Evolutionary conservation across 37 sponge, comb jelly and placozoan species (phyloP).

Genomic region (Ephydatia muelleri): DNA sequence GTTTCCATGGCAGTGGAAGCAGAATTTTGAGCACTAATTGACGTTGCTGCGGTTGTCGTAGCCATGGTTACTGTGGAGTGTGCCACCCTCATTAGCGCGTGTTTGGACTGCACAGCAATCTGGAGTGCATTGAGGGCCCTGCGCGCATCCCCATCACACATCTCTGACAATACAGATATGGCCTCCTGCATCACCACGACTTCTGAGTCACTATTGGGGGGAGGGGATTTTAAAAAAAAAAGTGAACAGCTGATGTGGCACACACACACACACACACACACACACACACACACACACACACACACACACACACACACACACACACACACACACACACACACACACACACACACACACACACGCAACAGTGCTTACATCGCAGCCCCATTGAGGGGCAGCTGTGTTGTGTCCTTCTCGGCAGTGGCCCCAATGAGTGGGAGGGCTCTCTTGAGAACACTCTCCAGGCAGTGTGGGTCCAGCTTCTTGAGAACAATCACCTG

Average conservation of each 20-base stretch:
- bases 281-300: too few species aligned
- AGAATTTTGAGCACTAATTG: neutral
- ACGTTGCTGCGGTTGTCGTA: neutral
- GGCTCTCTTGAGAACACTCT: slow-evolving; percentile 27
- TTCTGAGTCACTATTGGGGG: neutral
- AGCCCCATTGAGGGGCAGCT: neutral
- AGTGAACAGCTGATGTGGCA: too few species aligned
- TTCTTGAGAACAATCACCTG: slow-evolving; percentile 47
- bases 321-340: too few species aligned
- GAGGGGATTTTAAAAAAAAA: too few species aligned
- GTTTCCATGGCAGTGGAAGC: neutral
- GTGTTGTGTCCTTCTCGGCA: neutral
- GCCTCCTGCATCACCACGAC: slow-evolving; percentile 22
- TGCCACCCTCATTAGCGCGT: neutral
- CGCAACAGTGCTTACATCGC: neutral
- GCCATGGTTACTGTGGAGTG: neutral
- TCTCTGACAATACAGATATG: slow-evolving; percentile 15
- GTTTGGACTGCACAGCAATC: slow-evolving; percentile 36
- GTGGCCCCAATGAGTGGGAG: slow-evolving; percentile 11
- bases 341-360: too few species aligned
- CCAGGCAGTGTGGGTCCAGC: slow-evolving; percentile 19
- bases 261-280: too few species aligned
- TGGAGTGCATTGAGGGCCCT: slow-evolving; percentile 59
- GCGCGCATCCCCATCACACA: slow-evolving; percentile 64
- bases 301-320: too few species aligned